Base-by-base conservation (phyloP, 2,113 vertebrate genomes). In the Anarhynchus alexandrinus region DNA sequence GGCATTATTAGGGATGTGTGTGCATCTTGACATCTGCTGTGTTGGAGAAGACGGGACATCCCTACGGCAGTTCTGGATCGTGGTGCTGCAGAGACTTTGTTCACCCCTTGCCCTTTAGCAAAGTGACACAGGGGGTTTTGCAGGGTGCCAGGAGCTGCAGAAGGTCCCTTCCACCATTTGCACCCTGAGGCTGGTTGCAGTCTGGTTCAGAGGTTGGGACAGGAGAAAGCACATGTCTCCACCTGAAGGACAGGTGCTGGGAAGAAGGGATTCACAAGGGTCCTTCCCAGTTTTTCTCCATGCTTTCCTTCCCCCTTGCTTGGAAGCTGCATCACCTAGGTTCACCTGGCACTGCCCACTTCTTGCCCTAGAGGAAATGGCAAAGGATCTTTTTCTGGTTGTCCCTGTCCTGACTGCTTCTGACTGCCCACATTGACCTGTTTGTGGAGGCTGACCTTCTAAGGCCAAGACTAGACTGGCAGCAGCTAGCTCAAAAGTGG, bases 31-130 rank as follows among this genome's bases (percentile, higher is more conserved):
- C 13, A 22, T 36, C 36, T 32, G 21, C 25, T 29, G 30, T 15
- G 30, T 20, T 38, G 52, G 19, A 32, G 51, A 65, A 54, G 19
- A 26, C n/a, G 27, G 36, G 38, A n/a, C 57, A 14, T 43, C 21
- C 25, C 36, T 4, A 2, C 1, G 2, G 11, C 1, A 0, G 8
- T 17, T 51, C 23, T n/a, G 29, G 16, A 11, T 21, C 55, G 11
- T 34, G 17, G 10, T 49, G 34, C 30, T 25, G 14, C 34, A 10
- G 36, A 2, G 7, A 49, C 13, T 12, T 51, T 10, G 10, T 12
- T 5, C 1, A 1, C 20, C 54, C 45, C 38, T 51, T 42, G 42
- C 8, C 21, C 49, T 38, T 57, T 51, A 38, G 15, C 74, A 51
- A 45, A 77, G 38, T 6, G 34, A 70, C n/a, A 20, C 13, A 17